phyloP scores from a whole-genome alignment of 2,113 vertebrate genomes.

The Trogon melanurus region DNA sequence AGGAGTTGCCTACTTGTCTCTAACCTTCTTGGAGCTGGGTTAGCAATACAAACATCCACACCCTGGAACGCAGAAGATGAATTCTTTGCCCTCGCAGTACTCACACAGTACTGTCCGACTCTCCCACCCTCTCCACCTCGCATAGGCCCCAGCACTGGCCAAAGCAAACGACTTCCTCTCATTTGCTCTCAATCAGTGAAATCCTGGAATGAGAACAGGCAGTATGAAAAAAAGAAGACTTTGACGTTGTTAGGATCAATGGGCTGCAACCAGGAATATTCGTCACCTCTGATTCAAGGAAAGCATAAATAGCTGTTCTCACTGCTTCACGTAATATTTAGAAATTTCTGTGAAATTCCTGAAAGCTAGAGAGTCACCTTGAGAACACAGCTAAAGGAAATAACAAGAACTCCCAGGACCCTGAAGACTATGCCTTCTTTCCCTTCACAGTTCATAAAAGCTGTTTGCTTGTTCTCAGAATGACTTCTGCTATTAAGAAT shows the following conservation, averaged over 20 bases:
- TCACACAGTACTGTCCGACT: not conserved
- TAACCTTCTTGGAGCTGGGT: not conserved
- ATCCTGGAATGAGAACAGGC: not conserved
- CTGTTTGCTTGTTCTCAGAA: not conserved
- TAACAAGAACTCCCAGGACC: not conserved
- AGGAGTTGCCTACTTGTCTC: not conserved
- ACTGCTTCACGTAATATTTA: not conserved
- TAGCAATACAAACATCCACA: not conserved
- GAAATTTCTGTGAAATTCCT: not conserved
- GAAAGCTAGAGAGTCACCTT: not conserved
- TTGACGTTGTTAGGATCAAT: not conserved
- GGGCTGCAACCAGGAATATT: not conserved
- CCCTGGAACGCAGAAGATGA: not conserved
- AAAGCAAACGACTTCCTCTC: not conserved
- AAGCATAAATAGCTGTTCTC: not conserved
- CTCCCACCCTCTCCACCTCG: not conserved
- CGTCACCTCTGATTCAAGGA: not conserved
- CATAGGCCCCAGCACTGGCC: not conserved
- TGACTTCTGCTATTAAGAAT: not conserved
- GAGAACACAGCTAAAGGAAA: not conserved
- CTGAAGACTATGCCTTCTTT: not conserved
- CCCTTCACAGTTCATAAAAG: not conserved
- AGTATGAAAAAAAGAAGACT: not conserved
- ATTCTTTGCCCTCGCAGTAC: not conserved
- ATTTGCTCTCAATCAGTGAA: not conserved